Evolutionary conservation across 2,888 invertebrate genomes (phyloP), one percentile per base, ranked within the genome.

Genomic region (Parnassius mnemosyne): DNA sequence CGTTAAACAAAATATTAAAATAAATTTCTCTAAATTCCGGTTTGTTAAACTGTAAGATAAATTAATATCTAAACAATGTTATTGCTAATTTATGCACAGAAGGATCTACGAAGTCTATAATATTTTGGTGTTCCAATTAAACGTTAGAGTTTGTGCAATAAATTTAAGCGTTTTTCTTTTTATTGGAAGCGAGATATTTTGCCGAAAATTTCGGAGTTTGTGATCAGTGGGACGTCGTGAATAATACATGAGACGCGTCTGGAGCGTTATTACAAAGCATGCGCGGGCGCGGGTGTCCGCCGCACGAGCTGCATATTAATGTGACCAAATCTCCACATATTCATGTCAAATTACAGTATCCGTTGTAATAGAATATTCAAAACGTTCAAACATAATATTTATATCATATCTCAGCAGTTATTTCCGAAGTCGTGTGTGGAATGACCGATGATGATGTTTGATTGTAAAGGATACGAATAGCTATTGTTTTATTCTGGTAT

Each of bases 241-340:
- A 90, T 90, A 84, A 90, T 89, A 78, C 77, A 90, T 89, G 70
- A 80, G 79, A 69, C 66, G 73, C 74, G 77, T 73, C 76, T 77
- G 80, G 81, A 74, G 83, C 84, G 86, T 88, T 84, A 87, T 85
- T 81, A 83, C 73, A 71, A 80, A 79, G 76, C 83, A 76, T 75
- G 79, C 80, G 80, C 78, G 71, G 76, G 81, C 82, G 82, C 80
- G 75, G 79, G 76, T 72, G 69, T 69, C 63, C 79, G 76, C 76
- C 81, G 89, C 89, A 89, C 90, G 90, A 84, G 88, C 89, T 83
- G 90, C 87, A 90, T 90, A 80, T 79, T 85, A 87, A 90, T 87
- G 83, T 72, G 69, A 68, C 67, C 69, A 78, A 79, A 84, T 83
- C 74, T 75, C 74, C 74, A 71, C 76, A 61, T 75, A 73, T 72